Base-by-base conservation (phyloP, 1,140 invertebrate genomes). In the Xylocopa sonorina region DNA sequence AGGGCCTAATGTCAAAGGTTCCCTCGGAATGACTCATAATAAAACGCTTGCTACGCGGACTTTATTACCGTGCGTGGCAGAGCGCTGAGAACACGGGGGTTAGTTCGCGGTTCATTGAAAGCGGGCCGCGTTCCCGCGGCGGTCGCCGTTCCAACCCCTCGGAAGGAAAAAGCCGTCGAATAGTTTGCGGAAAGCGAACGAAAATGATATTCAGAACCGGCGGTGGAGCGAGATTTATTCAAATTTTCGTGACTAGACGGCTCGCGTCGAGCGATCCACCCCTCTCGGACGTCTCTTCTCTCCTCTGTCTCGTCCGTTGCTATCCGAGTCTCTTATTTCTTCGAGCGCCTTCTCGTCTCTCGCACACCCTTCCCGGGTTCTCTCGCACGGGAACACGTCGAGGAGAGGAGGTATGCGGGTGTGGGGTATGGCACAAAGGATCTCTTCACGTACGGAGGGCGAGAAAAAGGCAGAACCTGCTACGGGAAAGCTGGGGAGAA, bases 401-500 rank as follows among this genome's bases (percentile, higher is more conserved):
- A n/a, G 78, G 73, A 72, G 73, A 74, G 82, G 81, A 78, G 80
- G 73, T 78, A 84, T 78, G 68, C 68, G 78, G 53, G 77, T 43
- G 78, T n/a, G n/a, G n/a, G n/a, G n/a, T n/a, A n/a, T n/a, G 80
- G 81, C 71, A 85, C 83, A 88, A 89, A 88, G 88, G 86, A 78
- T 84, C 76, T 82, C 73, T 85, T 84, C 79, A 82, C 84, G 55
- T 53, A 60, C 77, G 55, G 32, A 66, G 69, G 78, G 46, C 66
- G 68, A 82, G 81, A 80, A 82, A 86, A 71, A 79, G 67, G 75
- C 81, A 74, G 66, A 79, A 82, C 58, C 75, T 68, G 63, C 80
- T 29, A 60, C 78, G 80, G 78, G 72, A 76, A 82, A 83, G 50
- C 41, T 29, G 78, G 27, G 51, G 75, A 76, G 77, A 81, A 69